phyloP scores from a whole-genome alignment of 1,140 invertebrate species.

The Formica selysi region DNA sequence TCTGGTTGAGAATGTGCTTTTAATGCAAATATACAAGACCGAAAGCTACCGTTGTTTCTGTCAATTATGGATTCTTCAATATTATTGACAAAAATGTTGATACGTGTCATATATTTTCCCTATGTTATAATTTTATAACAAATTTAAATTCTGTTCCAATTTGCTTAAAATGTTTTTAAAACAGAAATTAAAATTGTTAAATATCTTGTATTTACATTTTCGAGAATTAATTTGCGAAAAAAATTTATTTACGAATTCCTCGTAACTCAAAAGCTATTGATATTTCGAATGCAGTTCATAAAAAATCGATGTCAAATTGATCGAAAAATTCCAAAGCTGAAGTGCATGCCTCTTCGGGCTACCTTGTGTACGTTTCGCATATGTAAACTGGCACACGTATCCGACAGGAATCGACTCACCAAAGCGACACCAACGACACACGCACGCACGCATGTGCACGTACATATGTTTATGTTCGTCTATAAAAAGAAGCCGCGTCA shows the following conservation, averaged over 20 bases:
- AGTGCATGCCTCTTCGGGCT: background rate
- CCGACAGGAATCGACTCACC: slow-evolving; percentile 37
- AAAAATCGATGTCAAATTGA: background rate
- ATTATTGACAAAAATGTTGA: background rate
- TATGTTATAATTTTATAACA: background rate
- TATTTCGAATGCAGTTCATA: background rate
- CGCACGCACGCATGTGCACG: slow-evolving; percentile 37
- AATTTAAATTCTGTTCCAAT: background rate
- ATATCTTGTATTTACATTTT: background rate
- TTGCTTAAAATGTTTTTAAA: background rate
- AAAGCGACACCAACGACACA: slow-evolving; percentile 39
- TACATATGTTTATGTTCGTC: slow-evolving; percentile 68
- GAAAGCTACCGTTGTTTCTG: background rate
- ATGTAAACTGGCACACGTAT: slow-evolving; percentile 54
- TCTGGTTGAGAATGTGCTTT: background rate
- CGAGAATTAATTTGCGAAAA: background rate
- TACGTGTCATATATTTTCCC: background rate
- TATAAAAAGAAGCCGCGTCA: slow-evolving; percentile 82
- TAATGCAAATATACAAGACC: background rate
- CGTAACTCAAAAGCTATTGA: background rate
- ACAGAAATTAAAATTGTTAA: background rate
- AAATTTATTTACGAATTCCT: background rate
- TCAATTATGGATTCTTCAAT: background rate
- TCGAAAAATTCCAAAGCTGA: background rate
- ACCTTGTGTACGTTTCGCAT: slow-evolving; percentile 17